Evolutionary conservation across 2,797 vertebrate genomes (phyloP).

Genomic region (Staurois parvus): DNA sequence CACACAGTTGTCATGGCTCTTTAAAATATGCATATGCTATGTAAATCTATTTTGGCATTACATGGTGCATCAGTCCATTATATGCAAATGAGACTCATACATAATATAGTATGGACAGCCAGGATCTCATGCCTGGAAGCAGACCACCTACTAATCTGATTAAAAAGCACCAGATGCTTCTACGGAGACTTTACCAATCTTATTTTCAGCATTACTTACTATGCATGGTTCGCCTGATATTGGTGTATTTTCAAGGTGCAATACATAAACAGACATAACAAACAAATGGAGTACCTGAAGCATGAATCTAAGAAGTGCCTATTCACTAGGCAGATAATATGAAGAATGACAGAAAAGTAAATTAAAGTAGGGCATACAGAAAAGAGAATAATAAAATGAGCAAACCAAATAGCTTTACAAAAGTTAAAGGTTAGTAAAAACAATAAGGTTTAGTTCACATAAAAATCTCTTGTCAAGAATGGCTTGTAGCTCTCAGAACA

Average conservation of each 20-base stretch:
- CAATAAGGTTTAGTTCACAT: not conserved
- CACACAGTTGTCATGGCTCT: not conserved
- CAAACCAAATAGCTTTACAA: not conserved
- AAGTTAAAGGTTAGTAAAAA: not conserved
- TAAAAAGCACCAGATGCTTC: constrained; percentile 5
- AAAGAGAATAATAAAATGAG: not conserved
- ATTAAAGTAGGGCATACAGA: not conserved
- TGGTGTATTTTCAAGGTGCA: not conserved
- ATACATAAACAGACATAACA: not conserved
- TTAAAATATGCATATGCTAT: constrained; percentile 39
- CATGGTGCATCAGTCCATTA: constrained; percentile 24
- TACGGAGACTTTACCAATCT: constrained; percentile 6
- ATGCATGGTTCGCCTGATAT: not conserved
- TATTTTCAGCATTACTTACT: constrained; percentile 15
- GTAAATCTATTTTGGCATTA: constrained; percentile 28
- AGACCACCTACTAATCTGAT: constrained; percentile 42
- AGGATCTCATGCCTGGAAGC: constrained; percentile 12
- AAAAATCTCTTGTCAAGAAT: too few relatives aligned
- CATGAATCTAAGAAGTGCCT: not conserved
- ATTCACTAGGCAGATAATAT: not conserved
- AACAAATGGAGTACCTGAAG: not conserved
- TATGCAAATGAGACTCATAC: constrained; percentile 44
- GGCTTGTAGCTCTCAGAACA: too few relatives aligned
- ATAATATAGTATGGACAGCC: constrained; percentile 17
- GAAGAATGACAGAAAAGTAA: not conserved